A percentile compares a stretch with the other conserved stretches of the same genome.
These are phyloP conservation scores for Habroteleia sp. DNA, from an alignment of 2,888 invertebrate species.

Conservation along the genomic window DNA sequence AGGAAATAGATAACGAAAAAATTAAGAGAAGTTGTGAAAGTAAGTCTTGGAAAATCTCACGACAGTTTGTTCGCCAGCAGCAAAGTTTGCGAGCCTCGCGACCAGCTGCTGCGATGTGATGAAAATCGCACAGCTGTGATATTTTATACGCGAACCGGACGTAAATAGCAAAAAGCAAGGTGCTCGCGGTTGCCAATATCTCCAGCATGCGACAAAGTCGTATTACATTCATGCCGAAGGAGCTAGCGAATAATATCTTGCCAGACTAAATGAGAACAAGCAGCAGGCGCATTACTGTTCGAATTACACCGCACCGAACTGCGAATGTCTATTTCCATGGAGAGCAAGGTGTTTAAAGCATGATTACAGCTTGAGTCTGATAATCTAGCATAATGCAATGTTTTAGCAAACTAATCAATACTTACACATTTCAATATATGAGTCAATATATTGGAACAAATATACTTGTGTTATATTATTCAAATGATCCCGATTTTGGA, in stretches of 20 bases:
- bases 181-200: conserved; percentile 19
- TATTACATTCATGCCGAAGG: conserved; percentile 35
- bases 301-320: conserved; percentile 35
- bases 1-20: no score
- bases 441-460: conserved; percentile 29
- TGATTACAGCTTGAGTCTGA: conserved; percentile 52
- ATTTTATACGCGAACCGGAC: conserved; percentile 23
- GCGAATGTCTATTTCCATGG: conserved; percentile 39
- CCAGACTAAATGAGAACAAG: conserved; percentile 37
- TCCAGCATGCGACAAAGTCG: conserved; percentile 4
- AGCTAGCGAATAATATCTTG: conserved; percentile 35
- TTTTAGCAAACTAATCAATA: conserved; percentile 56
- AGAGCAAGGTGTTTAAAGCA: conserved; percentile 51
- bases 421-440: conserved; percentile 38
- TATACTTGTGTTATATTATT: conserved; percentile 15
- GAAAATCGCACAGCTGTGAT: conserved; percentile 20
- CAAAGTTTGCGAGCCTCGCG: conserved; percentile 32
- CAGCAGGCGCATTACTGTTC: conserved; percentile 43
- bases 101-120: conserved; percentile 22
- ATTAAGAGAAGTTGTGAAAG: no score
- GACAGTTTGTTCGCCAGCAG: no score
- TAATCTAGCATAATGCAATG: conserved; percentile 55
- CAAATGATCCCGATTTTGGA: no score
- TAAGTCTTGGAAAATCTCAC: no score
- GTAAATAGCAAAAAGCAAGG: conserved; percentile 27